Conservation (phyloP, 2,113 vertebrate species). For the Turdus rufiventris region DNA sequence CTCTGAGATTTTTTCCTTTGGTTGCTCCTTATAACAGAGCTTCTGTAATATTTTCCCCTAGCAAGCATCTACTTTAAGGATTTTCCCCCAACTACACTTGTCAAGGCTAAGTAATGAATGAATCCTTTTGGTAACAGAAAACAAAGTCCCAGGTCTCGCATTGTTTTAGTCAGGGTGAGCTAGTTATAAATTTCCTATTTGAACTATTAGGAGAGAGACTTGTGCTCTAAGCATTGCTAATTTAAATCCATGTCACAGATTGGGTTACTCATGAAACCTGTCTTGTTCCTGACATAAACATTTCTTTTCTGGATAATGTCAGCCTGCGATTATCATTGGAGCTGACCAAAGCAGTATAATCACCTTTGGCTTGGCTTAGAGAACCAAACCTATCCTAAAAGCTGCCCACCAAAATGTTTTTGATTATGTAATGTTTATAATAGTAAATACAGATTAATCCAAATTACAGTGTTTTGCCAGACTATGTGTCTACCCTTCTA, state of each 20-base stretch:
- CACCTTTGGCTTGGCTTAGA: not conserved
- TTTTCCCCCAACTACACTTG: accelerated
- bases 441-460: not conserved
- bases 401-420: not conserved
- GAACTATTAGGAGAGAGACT: not conserved
- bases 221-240: not conserved
- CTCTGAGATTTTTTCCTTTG: not conserved
- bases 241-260: not conserved
- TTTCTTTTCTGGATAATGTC: not conserved
- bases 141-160: not conserved
- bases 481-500: not conserved
- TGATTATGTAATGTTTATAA: not conserved
- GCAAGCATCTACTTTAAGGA: not conserved
- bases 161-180: not conserved
- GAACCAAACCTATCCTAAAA: not conserved
- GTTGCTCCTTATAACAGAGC: not conserved
- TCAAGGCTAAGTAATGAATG: not conserved
- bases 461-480: not conserved
- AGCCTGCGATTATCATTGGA: not conserved
- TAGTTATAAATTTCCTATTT: not conserved
- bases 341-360: not conserved
- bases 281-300: not conserved
- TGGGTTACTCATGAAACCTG: not conserved
- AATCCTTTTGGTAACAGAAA: not conserved
- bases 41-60: not conserved